phyloP scores from a whole-genome alignment of 2,888 invertebrate species.

The Drosophila maculinotata region DNA sequence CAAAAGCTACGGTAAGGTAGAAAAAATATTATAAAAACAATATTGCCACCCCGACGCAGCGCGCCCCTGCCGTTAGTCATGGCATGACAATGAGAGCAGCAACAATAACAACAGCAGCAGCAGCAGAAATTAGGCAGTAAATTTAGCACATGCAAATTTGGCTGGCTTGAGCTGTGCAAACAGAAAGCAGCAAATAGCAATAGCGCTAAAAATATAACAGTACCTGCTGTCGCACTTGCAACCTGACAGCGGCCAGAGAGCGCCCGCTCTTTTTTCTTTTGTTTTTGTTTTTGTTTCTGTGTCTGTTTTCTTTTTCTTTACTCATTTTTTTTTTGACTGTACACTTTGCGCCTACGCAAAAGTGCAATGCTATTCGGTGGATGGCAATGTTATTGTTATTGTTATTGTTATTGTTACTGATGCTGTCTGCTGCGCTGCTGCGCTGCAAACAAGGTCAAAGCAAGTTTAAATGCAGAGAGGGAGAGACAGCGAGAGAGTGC shows the following conservation, averaged over 20 bases:
- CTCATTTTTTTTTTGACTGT: conserved; percentile 39
- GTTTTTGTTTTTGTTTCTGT: conserved; percentile 12
- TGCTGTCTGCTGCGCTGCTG: conserved; percentile 22
- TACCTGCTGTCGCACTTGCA: conserved; percentile 74
- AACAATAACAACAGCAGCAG: conserved; percentile 25
- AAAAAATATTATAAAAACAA: conserved; percentile 23
- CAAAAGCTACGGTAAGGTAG: conserved; percentile 35
- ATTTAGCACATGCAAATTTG: conserved; percentile 76
- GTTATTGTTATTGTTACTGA: conserved; percentile 18
- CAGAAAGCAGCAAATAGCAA: conserved; percentile 39
- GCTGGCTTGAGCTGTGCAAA: conserved; percentile 44
- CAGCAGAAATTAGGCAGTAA: conserved; percentile 36
- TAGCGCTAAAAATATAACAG: conserved; percentile 73
- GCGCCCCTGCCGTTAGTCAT: conserved; percentile 27
- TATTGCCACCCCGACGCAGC: conserved; percentile 18
- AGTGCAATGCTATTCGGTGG: conserved; percentile 42
- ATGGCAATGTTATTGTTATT: conserved; percentile 39
- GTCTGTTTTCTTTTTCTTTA: conserved; percentile 29
- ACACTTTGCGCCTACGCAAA: conserved; percentile 54
- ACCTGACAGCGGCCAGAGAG: conserved; percentile 38
- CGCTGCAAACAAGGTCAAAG: conserved; percentile 77
- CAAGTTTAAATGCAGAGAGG: conserved; percentile 65
- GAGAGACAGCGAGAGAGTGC: conserved; percentile 12
- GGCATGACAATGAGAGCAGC: conserved; percentile 30
- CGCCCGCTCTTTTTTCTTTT: conserved; percentile 16